Base-by-base conservation (phyloP, 2,888 invertebrate species). In the Anoplius nigerrimus region DNA sequence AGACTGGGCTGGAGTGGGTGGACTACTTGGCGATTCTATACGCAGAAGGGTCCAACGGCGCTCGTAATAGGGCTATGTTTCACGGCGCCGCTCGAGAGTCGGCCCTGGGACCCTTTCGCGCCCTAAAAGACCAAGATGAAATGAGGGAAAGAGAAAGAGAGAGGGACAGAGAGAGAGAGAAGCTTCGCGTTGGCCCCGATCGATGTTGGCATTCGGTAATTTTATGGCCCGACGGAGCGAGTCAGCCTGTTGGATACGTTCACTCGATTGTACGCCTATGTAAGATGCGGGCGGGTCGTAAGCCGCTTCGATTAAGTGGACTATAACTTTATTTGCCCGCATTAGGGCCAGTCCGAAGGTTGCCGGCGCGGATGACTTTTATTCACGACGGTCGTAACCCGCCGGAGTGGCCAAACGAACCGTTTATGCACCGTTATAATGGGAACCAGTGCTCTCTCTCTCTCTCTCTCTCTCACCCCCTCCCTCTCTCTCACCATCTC, bases 161-260 rank as follows among this genome's bases (percentile, higher is more conserved):
- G 11, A 34, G 11, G 11, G 34, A 34, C 24, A 34, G 6, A 13
- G 8, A 34, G 34, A 34, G 34, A 34, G 34, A 34, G 11, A 34
- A 6, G 11, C 24, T 53, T 62, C 62, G 13, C 55, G 5, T 16
- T 16, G 27, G n/a, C 18, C 18, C 27, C 72, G 79, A 78, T 80
- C 81, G 75, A 78, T 82, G 53, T 66, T 58, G 76, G 72, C 65
- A 70, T 79, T 80, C 66, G 78, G 74, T 79, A 82, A 83, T 83
- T 82, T 83, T 80, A 78, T 80, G 79, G 76, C 80, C 70, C 79
- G 71, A 27, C 66, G 78, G 75, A 82, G 76, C 81, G 76, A 72
- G 74, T 75, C 75, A 74, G 22, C 70, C 70, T 71, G 66, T 11
- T 34, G 34, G 34, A 34, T 34, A 34, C 34, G 76, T 74, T 45